phyloP scores from a whole-genome alignment of 2,113 vertebrate genomes.

The Polypterus bichir region DNA sequence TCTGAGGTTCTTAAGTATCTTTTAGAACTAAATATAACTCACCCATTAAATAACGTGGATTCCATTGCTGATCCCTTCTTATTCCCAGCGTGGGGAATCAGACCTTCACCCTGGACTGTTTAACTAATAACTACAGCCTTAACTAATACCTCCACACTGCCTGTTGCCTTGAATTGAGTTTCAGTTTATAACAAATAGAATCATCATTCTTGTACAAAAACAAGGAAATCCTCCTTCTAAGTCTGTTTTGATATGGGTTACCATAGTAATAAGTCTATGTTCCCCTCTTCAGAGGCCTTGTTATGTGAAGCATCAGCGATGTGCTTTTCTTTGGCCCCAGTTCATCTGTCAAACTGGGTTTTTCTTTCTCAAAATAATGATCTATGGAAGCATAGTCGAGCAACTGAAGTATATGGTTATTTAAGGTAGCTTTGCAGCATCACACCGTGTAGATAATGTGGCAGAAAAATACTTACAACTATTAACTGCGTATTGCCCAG shows the following conservation, averaged over 20 bases:
- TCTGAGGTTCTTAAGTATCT: conserved; percentile 27
- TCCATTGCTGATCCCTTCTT: conserved; percentile 33
- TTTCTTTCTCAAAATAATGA: conserved; percentile 99
- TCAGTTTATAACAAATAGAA: conserved; percentile 81
- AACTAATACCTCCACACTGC: conserved; percentile 44
- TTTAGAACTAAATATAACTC: conserved; percentile 41
- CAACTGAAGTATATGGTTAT: conserved; percentile 62
- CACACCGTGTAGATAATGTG: conserved; percentile 35
- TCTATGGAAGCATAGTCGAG: conserved; percentile 77
- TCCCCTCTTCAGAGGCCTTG: conserved; percentile 98
- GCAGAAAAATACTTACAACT: conserved; percentile 28
- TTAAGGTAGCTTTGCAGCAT: conserved; percentile 44
- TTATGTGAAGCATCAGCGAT: conserved; percentile 90
- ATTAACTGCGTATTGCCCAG: conserved; percentile 33
- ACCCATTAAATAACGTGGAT: conserved; percentile 48
- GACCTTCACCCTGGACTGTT: conserved; percentile 26
- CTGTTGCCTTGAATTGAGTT: conserved; percentile 48
- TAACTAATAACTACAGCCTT: conserved; percentile 36
- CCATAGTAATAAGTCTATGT: conserved; percentile 86
- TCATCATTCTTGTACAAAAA: conserved; percentile 88
- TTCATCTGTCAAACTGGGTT: conserved; percentile 98
- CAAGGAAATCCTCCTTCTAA: conserved; percentile 88
- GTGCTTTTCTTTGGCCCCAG: conserved; percentile 75
- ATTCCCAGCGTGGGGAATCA: conserved; percentile 33
- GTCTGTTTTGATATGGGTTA: conserved; percentile 86